A percentile compares a stretch with the other conserved stretches of the same genome.
phyloP scores from a whole-genome alignment of 2,888 invertebrate species.

The Zaprionus obscuricornis region DNA sequence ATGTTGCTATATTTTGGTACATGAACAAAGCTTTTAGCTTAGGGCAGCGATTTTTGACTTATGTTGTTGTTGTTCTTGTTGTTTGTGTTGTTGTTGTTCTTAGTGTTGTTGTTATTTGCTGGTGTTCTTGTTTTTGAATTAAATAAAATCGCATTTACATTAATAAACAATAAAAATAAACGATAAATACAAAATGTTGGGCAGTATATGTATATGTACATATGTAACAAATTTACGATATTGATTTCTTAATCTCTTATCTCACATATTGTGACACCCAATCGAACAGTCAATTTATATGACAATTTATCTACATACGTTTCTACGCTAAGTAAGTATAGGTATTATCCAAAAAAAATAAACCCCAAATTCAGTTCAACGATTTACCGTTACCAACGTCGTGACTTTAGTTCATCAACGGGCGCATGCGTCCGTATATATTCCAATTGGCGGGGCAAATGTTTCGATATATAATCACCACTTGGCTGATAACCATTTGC shows the following conservation, averaged over 20 bases:
- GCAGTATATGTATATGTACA: slow-evolving; percentile 7
- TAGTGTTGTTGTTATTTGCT: slow-evolving; percentile 38
- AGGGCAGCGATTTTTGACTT: slow-evolving; percentile 13
- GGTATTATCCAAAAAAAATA: background rate
- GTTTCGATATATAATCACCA: slow-evolving; percentile 69
- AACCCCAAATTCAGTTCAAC: background rate
- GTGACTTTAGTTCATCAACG: slow-evolving; percentile 66
- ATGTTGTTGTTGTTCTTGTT: slow-evolving; percentile 25
- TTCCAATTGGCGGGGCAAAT: slow-evolving; percentile 60
- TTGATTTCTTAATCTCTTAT: slow-evolving; percentile 13
- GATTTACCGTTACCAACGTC: slow-evolving; percentile 45
- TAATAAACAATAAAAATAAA: slow-evolving; percentile 37
- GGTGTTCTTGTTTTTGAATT: slow-evolving; percentile 34
- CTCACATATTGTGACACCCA: slow-evolving; percentile 20
- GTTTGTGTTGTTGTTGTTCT: slow-evolving; percentile 7
- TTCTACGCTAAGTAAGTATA: background rate
- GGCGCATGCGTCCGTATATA: slow-evolving; percentile 68
- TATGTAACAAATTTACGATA: slow-evolving; percentile 23
- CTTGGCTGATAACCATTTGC: slow-evolving; percentile 76
- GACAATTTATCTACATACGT: slow-evolving; percentile 29
- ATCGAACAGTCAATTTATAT: slow-evolving; percentile 21
- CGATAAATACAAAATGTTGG: slow-evolving; percentile 17
- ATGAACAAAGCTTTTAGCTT: slow-evolving; percentile 23
- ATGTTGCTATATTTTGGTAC: slow-evolving; percentile 43
- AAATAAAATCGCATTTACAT: slow-evolving; percentile 33